These are phyloP conservation scores for Channallabes apus DNA, from an alignment of 2,797 vertebrate genomes.

Conservation along the genomic window DNA sequence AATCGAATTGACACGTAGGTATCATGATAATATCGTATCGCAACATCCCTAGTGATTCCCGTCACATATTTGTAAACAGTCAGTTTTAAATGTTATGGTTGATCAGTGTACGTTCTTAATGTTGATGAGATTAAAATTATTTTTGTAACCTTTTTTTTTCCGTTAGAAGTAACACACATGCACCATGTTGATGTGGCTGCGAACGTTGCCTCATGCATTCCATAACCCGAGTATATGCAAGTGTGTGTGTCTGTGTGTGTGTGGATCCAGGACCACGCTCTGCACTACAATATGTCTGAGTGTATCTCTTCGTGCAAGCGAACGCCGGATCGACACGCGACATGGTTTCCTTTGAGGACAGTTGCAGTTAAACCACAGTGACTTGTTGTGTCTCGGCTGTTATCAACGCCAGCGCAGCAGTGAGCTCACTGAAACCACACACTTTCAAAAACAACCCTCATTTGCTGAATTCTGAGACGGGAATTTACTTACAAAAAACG, in stretches of 20 bases:
- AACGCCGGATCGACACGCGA: slow-evolving; percentile 32
- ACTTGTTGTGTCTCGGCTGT: slow-evolving; percentile 28
- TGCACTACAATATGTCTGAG: neutral
- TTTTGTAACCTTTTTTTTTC: neutral
- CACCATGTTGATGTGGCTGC: neutral
- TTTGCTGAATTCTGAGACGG: neutral
- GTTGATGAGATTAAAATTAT: neutral
- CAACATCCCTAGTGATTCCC: too few species aligned
- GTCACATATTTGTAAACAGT: too few species aligned
- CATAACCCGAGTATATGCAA: neutral
- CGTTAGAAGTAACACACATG: neutral
- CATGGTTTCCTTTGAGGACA: slow-evolving; percentile 44
- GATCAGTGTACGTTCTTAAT: neutral
- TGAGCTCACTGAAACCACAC: slow-evolving; percentile 27
- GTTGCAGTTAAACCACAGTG: slow-evolving; percentile 48
- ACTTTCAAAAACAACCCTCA: neutral
- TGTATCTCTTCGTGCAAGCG: neutral
- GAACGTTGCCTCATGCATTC: neutral
- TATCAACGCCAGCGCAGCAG: slow-evolving; percentile 27
- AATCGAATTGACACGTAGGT: too few species aligned
- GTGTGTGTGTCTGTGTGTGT: neutral
- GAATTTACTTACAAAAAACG: neutral
- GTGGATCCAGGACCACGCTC: neutral
- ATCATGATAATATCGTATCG: too few species aligned
- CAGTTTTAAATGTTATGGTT: too few species aligned